phyloP scores from a whole-genome alignment of 2,888 invertebrate genomes.

The Proisotoma minuta region DNA sequence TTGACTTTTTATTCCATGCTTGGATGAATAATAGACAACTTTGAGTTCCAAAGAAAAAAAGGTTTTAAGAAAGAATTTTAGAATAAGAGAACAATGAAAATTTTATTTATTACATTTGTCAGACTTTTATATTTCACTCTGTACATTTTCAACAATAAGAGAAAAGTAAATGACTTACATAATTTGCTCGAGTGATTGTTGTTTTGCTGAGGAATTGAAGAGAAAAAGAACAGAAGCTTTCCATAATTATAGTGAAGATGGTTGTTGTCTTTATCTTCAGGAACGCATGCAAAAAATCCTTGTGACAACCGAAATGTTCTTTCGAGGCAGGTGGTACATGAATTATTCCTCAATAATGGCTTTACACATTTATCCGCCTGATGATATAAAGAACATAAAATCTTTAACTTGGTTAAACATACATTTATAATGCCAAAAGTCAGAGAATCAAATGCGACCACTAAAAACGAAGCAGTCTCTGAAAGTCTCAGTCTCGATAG shows the following conservation, averaged over 20 bases:
- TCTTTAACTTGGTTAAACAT: no score
- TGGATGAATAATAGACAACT: no score
- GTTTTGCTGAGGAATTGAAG: slow-evolving; percentile 20
- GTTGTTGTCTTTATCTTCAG: slow-evolving; percentile 12
- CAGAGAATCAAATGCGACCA: no score
- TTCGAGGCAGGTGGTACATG: background rate
- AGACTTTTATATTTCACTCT: background rate
- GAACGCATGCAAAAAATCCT: slow-evolving; percentile 29
- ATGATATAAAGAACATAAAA: no score
- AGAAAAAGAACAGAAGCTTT: slow-evolving; percentile 28
- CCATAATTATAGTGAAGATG: background rate
- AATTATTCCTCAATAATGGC: background rate
- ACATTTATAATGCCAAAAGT: no score
- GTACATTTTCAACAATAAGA: background rate
- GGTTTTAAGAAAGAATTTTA: no score
- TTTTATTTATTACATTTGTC: background rate
- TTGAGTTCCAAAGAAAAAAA: no score
- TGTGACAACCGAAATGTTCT: slow-evolving; percentile 20
- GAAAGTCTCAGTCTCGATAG: no score
- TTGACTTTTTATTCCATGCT: background rate
- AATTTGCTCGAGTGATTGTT: slow-evolving; percentile 16
- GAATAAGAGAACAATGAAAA: no score
- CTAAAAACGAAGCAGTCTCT: no score
- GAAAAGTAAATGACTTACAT: slow-evolving; percentile 19
- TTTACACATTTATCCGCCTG: no score